Evolutionary conservation across 2,888 invertebrate species (phyloP), one percentile per base, ranked within the genome.

Genomic region (Lasius platythorax): DNA sequence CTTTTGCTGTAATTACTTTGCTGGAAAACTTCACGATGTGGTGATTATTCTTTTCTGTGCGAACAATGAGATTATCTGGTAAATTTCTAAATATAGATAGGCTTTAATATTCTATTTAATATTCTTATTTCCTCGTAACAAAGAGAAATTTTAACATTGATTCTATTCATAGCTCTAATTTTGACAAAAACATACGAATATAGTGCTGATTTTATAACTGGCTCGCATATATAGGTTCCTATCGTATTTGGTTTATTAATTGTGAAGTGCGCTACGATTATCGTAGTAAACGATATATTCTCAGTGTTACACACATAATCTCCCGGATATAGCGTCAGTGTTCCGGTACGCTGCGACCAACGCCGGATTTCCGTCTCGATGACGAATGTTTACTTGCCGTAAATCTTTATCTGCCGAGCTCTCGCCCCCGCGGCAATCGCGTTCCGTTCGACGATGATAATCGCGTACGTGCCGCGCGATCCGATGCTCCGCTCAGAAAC

Each of bases 391-490:
- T 50, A 30, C 63, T 74, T 43, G 40, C 43, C 73, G 67, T 87
- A 83, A 89, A 87, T 89, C 88, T 82, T 40, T 61, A 86, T 82
- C 46, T 66, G 11, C 58, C 50, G 9, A 73, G 82, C 15, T 37
- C 15, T 37, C 9, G 53, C 30, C 11, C 53, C 50, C 18, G 18
- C 4, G 15, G 40, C 53, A 66, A 40, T 37, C 58, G 43, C 76
- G 67, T 81, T 58, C 75, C 50, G 83, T 79, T 64, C 23, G 33
- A 9, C 66, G 53, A 64, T 40, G 82, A 86, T 89, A 89, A 89
- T 89, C 89, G 75, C 30, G 73, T 85, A 89, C 90, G 89, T 90
- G 90, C 84, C 72, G 18, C 33, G 78, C 75, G 83, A 84, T 89
- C 78, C 23, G 82, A 89, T 83, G 84, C 58, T 68, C 40, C 72